Base-by-base conservation (phyloP, 1,140 invertebrate species). In the Cardiocondyla obscurior region DNA sequence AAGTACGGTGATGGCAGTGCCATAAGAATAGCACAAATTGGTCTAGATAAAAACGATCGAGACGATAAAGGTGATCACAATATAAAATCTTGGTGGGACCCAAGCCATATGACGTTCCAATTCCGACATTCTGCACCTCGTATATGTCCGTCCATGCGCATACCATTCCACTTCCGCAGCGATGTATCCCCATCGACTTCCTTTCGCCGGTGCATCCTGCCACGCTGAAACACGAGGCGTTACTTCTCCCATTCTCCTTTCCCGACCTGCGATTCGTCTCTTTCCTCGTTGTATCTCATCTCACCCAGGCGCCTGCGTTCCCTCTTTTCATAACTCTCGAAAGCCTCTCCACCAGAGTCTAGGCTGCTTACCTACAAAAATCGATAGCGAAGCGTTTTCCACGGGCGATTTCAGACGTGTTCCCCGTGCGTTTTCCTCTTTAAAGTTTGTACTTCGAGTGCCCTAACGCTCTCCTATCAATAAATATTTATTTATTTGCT, bases 81-180 rank as follows among this genome's bases (percentile, higher is more conserved):
- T 89, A 90, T 89, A 90, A 90, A 90, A 91, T 91, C 87, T 90
- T 90, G 85, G 83, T 87, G 87, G 39, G 88, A 90, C 70, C 77
- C 74, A 10, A 33, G 44, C 86, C 89, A 90, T 85, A 90, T 87
- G 83, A 79, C 70, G 84, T 62, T 85, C 82, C 82, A 83, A 79
- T 86, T 88, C 72, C 69, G 62, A 62, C 82, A 57, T 83, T 86
- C 72, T 58, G 55, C 76, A 87, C 74, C 82, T 82, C 79, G 72
- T 84, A 85, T 84, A 85, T 57, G 85, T 83, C 82, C 81, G 53
- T 84, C 84, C 73, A 81, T 67, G 76, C 85, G 82, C 84, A 76
- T 87, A 89, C 79, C 62, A 77, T 85, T 85, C 82, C 51, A 77
- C 83, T 79, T 88, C 69, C 62, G 70, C 74, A 72, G 74, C 84